phyloP scores from a whole-genome alignment of 2,113 vertebrate species.

The Steatornis caripensis region DNA sequence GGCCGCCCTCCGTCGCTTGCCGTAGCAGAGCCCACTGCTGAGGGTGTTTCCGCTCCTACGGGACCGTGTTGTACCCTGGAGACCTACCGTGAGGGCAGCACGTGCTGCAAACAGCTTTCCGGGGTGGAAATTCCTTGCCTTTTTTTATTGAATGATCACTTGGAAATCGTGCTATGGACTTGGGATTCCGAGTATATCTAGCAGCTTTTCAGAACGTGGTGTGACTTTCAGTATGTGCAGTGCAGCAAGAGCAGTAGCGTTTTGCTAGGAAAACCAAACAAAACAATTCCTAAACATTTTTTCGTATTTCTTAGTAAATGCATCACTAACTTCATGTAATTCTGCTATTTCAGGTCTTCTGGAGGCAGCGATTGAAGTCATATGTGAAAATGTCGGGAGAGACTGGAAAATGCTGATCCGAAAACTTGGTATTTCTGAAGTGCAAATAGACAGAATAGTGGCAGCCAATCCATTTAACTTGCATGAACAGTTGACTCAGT shows the following conservation, averaged over 20 bases:
- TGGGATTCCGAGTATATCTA: not conserved
- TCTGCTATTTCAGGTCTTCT: slow-evolving; percentile 70
- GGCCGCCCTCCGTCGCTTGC: not conserved
- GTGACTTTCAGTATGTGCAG: too few relatives aligned
- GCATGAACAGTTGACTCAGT: slow-evolving; percentile 69
- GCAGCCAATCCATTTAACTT: slow-evolving; percentile 54
- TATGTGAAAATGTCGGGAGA: slow-evolving; percentile 70
- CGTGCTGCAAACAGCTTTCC: not conserved
- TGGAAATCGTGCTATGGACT: rapidly evolving
- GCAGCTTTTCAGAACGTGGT: not conserved
- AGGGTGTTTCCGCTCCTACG: rapidly evolving
- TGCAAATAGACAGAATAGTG: slow-evolving; percentile 71
- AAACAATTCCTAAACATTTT: too few relatives aligned
- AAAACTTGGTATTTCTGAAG: slow-evolving; percentile 69
- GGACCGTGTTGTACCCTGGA: not conserved
- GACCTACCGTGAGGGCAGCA: rapidly evolving
- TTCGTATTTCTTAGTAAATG: not conserved
- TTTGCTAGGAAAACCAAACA: not conserved
- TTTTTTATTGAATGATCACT: not conserved
- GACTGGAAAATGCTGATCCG: slow-evolving; percentile 78
- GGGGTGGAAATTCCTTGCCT: rapidly evolving
- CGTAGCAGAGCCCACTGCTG: not conserved
- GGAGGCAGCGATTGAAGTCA: slow-evolving; percentile 56
- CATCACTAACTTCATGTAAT: not conserved
- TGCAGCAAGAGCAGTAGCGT: not conserved